Percentiles rank a stretch among this genome's conserved stretches.
Conservation (phyloP, 2,113 vertebrate species). For the Micronisus gabar region DNA sequence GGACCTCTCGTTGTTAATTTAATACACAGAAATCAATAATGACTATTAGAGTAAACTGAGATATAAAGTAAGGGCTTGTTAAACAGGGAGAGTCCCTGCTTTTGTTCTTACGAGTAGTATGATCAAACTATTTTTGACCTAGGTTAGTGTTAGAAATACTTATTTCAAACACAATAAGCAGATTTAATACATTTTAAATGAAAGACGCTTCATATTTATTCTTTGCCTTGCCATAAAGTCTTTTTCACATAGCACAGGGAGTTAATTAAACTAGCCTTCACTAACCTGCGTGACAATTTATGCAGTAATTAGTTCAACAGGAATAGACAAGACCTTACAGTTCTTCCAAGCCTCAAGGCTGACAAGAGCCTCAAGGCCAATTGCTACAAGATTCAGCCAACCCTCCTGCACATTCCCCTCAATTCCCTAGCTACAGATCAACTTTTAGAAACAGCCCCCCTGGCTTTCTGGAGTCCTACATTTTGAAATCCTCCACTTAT, state of each 20-base stretch:
- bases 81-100: background rate
- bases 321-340: slow-evolving; percentile 58
- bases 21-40: background rate
- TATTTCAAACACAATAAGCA: background rate
- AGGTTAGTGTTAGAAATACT: background rate
- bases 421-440: background rate
- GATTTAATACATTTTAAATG: slow-evolving; percentile 2
- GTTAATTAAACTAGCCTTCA: slow-evolving; percentile 63
- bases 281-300: slow-evolving; percentile 52
- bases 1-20: background rate
- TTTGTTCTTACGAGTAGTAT: background rate
- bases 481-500: background rate
- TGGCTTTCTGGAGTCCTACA: background rate
- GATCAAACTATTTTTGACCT: background rate
- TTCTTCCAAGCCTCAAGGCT: slow-evolving; percentile 20
- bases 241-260: background rate
- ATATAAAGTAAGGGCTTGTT: background rate
- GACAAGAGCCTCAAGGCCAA: background rate
- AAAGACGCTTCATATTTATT: background rate
- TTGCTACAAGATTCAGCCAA: background rate
- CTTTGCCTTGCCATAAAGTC: background rate
- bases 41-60: background rate
- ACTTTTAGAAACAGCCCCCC: background rate
- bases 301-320: slow-evolving; percentile 62
- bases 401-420: background rate